Base-by-base conservation (phyloP, 2,888 invertebrate genomes). In the Rhingia rostrata region DNA sequence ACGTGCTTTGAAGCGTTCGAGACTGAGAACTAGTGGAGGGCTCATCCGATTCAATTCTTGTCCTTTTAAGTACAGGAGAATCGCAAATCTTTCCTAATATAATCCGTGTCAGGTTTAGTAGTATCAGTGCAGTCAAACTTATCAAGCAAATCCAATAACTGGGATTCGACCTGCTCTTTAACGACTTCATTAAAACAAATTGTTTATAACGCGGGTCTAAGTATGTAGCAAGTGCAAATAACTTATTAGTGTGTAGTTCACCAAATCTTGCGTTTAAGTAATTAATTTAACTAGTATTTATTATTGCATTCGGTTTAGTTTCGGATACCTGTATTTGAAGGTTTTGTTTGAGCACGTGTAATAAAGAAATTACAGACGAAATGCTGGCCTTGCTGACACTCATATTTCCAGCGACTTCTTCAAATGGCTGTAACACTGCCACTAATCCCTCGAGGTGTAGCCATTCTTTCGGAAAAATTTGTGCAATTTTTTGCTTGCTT, bases 361-460 rank as follows among this genome's bases (percentile, higher is more conserved):
- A 47, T 7, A n/a, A 61, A 45, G 43, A n/a, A 45, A 45, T 45
- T 60, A 43, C 60, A 61, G 45, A 61, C n/a, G n/a, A n/a, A n/a
- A n/a, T n/a, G n/a, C n/a, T n/a, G n/a, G n/a, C n/a, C n/a, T n/a
- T n/a, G n/a, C n/a, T n/a, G n/a, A n/a, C n/a, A n/a, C 45, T 61
- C 47, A 61, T n/a, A 47, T 61, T 33, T 22, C 22, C 2, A 22
- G 22, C 2, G 22, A 22, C 22, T 22, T 22, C 22, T 22, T 22
- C 22, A 22, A 63, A 47, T 33, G 47, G 35, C 45, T 45, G 45
- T 45, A 61, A 47, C 47, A 61, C 7, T 33, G 45, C 33, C 45
- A 61, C 61, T 6, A n/a, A n/a, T n/a, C n/a, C n/a, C n/a, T n/a
- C n/a, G n/a, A 61, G 63, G 9, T 63, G 49, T 39, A 63, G 49